Evolutionary conservation across 2,797 vertebrate species (phyloP), one percentile per base, ranked within the genome.

Genomic region (Podarcis lilfordi): DNA sequence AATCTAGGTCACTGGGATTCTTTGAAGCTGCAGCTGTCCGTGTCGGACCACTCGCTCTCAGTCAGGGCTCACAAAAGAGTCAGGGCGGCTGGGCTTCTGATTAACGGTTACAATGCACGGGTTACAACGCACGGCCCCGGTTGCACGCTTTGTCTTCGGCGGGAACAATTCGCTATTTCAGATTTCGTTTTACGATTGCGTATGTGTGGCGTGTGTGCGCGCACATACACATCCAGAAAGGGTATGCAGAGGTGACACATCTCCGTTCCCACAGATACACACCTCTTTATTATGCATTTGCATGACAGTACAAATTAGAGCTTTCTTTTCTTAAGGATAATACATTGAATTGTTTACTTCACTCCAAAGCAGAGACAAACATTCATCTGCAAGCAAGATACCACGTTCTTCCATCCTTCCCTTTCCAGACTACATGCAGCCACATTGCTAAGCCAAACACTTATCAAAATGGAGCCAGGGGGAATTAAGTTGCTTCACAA

Each of bases 1-100:
- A 98, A 98, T 98, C 95, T 98, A 97, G 98, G 98, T 98, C 98
- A 98, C 92, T 90, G 88, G 97, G 97, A 97, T 97, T 95, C 97
- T 97, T 96, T 96, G 93, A 95, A 96, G 96, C 96, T 94, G 96
- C 96, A 97, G 97, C 96, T 96, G 97, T 92, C 95, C 93, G 19
- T 89, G 95, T 91, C 89, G 94, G 94, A 95, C 95, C 93, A 55
- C 50, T 85, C 90, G 90, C 90, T 93, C 95, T 95, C 94, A 71
- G 59, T 76, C 91, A 93, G 86, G 90, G 94, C 89, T 96, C 91
- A 91, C 93, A 95, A 94, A 96, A 83, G 92, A 91, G 72, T 94
- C 93, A 15, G 84, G 93, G 93, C 74, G 88, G 82, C 93, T 89
- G 89, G 91, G 90, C 75, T 94, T 87, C 90, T 75, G 93, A 94